Conservation (phyloP, 2,888 invertebrate genomes). For the Eristalis arbustorum region DNA sequence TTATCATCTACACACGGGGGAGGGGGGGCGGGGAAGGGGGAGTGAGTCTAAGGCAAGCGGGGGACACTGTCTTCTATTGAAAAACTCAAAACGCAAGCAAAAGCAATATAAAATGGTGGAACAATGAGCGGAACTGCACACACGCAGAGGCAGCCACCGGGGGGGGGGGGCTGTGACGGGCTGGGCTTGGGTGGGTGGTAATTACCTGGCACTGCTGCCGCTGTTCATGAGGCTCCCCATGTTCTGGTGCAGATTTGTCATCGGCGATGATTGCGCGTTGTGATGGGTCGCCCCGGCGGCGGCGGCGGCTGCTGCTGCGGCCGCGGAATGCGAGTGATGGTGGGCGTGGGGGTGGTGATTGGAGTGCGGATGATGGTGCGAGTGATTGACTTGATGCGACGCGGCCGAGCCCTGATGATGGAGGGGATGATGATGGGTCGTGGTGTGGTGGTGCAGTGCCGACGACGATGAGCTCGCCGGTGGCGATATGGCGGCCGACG, state of each 20-base stretch:
- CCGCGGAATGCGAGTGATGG: slow-evolving; percentile 72
- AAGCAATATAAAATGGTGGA: slow-evolving; percentile 61
- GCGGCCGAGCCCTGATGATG: slow-evolving; percentile 67
- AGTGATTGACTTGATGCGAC: slow-evolving; percentile 72
- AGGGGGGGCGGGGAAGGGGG: not conserved
- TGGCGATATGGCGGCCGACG: slow-evolving; percentile 66
- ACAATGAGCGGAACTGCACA: slow-evolving; percentile 10
- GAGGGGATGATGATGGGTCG: slow-evolving; percentile 68
- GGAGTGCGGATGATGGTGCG: slow-evolving; percentile 74
- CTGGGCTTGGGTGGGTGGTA: not conserved
- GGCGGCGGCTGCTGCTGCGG: not conserved
- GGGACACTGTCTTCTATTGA: not conserved
- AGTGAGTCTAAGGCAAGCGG: slow-evolving; percentile 11
- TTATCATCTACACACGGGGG: not conserved
- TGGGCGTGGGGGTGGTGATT: slow-evolving; percentile 73
- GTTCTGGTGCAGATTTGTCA: slow-evolving; percentile 80
- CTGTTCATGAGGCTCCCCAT: slow-evolving; percentile 80
- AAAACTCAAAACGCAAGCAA: slow-evolving; percentile 31
- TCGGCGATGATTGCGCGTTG: slow-evolving; percentile 78
- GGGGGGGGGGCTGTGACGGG: not conserved
- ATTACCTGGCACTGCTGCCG: slow-evolving; percentile 79
- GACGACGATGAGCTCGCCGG: slow-evolving; percentile 71
- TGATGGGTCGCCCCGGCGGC: slow-evolving; percentile 78
- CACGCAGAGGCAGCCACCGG: not conserved
- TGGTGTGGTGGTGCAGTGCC: slow-evolving; percentile 64